Evolutionary conservation across 2,888 invertebrate species (phyloP).

Genomic region (Gnatocerus cornutus): DNA sequence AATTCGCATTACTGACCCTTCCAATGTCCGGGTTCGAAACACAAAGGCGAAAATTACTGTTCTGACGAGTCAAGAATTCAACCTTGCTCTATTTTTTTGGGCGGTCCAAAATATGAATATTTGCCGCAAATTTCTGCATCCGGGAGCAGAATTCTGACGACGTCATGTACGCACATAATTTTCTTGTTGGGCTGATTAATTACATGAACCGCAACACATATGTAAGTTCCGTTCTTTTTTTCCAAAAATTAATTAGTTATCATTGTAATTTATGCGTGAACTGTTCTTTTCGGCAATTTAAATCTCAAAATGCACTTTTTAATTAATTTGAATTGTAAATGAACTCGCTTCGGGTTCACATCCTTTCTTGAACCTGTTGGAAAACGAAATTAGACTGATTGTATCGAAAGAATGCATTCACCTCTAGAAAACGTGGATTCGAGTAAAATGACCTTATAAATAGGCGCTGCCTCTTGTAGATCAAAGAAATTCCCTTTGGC

Average conservation of each 20-base stretch:
- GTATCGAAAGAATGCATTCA: slow-evolving; percentile 4
- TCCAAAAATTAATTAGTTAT: too few relatives aligned
- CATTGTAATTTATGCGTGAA: not conserved
- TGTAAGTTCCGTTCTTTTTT: too few relatives aligned
- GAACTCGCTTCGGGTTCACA: not conserved
- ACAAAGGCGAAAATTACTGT: slow-evolving; percentile 18
- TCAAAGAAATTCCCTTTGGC: slow-evolving; percentile 28
- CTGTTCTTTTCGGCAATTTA: slow-evolving; percentile 18
- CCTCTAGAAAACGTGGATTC: slow-evolving; percentile 3
- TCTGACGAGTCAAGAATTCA: slow-evolving; percentile 16
- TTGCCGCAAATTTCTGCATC: too few relatives aligned
- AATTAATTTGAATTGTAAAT: slow-evolving; percentile 14
- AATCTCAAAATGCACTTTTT: slow-evolving; percentile 6
- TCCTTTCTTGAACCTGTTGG: not conserved
- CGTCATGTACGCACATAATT: not conserved
- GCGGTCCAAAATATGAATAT: too few relatives aligned
- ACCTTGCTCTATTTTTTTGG: slow-evolving; percentile 35
- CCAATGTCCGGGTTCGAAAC: slow-evolving; percentile 33
- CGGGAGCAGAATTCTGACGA: not conserved
- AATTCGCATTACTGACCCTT: slow-evolving; percentile 38
- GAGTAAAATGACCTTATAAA: slow-evolving; percentile 5
- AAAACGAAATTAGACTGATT: not conserved
- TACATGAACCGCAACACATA: too few relatives aligned
- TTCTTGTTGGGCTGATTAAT: too few relatives aligned
- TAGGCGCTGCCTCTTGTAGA: slow-evolving; percentile 5